phyloP scores from a whole-genome alignment of 2,113 vertebrate genomes.

The Actenoides hombroni region DNA sequence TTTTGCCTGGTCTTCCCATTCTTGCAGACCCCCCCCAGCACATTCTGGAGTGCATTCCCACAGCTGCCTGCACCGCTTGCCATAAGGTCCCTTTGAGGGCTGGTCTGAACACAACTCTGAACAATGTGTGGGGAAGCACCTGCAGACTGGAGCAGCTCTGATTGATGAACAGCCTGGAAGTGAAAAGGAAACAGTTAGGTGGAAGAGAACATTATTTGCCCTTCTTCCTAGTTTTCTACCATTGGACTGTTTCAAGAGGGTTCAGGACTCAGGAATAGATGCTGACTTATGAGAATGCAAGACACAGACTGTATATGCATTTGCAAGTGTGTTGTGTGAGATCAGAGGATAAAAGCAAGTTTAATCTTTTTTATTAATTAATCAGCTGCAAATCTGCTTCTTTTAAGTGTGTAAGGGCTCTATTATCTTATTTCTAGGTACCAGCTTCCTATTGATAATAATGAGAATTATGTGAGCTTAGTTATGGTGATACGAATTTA shows the following conservation, averaged over 20 bases:
- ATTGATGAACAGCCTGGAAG: not conserved
- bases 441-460: not conserved
- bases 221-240: not conserved
- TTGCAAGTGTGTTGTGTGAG: not conserved
- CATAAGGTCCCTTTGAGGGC: not conserved
- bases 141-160: not conserved
- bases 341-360: not conserved
- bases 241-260: not conserved
- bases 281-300: not conserved
- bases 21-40: not conserved
- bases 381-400: not conserved
- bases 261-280: not conserved
- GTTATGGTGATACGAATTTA: not conserved
- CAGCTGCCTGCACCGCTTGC: not conserved
- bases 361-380: constrained; percentile 6
- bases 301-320: not conserved
- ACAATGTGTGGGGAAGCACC: not conserved
- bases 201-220: not conserved
- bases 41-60: fast-evolving
- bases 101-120: not conserved
- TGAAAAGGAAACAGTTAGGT: not conserved
- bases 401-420: not conserved
- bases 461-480: not conserved
- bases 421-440: not conserved
- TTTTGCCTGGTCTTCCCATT: not conserved